phyloP scores from a whole-genome alignment of 2,888 invertebrate species.

The Plebejus anna region DNA sequence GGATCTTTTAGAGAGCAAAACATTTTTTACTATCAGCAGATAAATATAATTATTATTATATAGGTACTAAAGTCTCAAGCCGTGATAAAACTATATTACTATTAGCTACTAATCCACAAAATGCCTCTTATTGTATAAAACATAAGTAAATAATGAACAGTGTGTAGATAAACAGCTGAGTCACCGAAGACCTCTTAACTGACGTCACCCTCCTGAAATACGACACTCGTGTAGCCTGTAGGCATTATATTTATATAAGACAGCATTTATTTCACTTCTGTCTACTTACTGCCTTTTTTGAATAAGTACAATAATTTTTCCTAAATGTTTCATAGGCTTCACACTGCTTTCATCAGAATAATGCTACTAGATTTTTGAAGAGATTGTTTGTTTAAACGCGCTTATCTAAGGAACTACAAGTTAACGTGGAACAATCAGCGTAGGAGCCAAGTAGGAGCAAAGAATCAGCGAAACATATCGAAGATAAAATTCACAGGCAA shows the following conservation, averaged over 20 bases:
- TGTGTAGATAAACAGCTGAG: constrained; percentile 19
- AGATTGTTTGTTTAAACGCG: no score
- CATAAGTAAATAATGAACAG: not conserved
- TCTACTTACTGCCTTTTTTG: not conserved
- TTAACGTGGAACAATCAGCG: no score
- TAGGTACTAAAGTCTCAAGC: no score
- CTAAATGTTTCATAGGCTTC: not conserved
- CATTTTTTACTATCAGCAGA: no score
- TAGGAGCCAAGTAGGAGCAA: not conserved
- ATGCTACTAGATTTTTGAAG: no score
- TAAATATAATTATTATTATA: no score
- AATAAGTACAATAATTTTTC: not conserved
- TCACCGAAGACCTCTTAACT: constrained; percentile 7
- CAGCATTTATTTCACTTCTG: not conserved
- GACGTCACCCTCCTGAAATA: constrained; percentile 23
- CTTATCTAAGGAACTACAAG: no score
- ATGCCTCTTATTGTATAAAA: not conserved
- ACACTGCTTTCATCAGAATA: no score
- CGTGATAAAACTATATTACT: not conserved
- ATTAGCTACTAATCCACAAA: not conserved
- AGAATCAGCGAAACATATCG: not conserved
- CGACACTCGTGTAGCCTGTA: not conserved
- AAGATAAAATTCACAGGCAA: not conserved
- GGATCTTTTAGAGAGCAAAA: no score
- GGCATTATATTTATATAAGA: not conserved